These are phyloP conservation scores for Melieria picta DNA, from an alignment of 2,888 invertebrate species.

Conservation along the genomic window DNA sequence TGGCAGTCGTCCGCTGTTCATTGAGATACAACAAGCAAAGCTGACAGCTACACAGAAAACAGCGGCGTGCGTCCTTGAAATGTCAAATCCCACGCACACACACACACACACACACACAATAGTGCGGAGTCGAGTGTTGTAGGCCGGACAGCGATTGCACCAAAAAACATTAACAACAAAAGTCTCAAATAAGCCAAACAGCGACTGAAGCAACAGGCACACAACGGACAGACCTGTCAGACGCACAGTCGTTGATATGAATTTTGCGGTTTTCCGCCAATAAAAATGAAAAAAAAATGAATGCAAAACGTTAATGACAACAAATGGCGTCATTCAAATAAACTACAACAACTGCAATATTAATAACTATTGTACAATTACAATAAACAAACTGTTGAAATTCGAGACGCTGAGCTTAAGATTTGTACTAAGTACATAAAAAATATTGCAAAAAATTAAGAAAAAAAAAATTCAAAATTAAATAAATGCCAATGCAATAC, in stretches of 20 bases:
- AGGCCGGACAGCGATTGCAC: slow-evolving; percentile 20
- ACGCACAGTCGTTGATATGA: slow-evolving; percentile 19
- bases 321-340: not conserved
- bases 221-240: not conserved
- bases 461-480: too few relatives aligned
- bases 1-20: too few relatives aligned
- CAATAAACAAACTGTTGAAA: too few relatives aligned
- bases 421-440: too few relatives aligned
- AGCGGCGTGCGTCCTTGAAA: slow-evolving; percentile 25
- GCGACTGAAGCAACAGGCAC: slow-evolving; percentile 13
- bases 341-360: slow-evolving; percentile 7
- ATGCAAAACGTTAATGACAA: not conserved
- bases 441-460: too few relatives aligned
- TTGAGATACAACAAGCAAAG: not conserved
- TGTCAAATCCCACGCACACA: slow-evolving; percentile 14
- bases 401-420: too few relatives aligned
- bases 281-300: too few relatives aligned
- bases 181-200: not conserved
- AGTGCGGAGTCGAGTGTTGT: slow-evolving; percentile 8
- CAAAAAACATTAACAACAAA: not conserved
- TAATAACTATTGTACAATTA: not conserved
- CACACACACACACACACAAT: not conserved
- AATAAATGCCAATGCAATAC: too few relatives aligned
- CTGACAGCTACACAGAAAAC: not conserved
- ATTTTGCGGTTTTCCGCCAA: slow-evolving; percentile 23